These are phyloP conservation scores for Vombatus ursinus DNA, from an alignment of 2,113 vertebrate species.

Conservation along the genomic window DNA sequence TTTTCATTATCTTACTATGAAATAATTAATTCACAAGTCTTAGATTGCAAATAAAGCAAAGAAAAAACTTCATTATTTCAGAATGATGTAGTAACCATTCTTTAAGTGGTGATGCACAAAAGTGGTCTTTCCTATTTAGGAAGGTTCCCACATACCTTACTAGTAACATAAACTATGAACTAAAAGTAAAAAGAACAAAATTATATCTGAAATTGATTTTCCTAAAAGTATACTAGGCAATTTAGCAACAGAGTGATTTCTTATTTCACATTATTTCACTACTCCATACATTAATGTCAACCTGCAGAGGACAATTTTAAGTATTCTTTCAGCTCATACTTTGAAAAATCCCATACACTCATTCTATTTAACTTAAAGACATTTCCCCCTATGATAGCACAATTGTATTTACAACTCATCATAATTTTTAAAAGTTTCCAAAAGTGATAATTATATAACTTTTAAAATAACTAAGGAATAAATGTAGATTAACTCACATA, in stretches of 20 bases:
- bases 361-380: slow-evolving; percentile 52
- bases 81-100: slow-evolving; percentile 22
- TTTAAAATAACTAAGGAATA: slow-evolving; percentile 3
- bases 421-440: background rate
- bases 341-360: slow-evolving; percentile 51
- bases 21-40: slow-evolving; percentile 46
- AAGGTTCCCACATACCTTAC: slow-evolving; percentile 26
- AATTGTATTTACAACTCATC: slow-evolving; percentile 19
- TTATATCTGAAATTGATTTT: slow-evolving; percentile 45
- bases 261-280: slow-evolving; percentile 41
- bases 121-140: slow-evolving; percentile 1
- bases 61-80: slow-evolving; percentile 44
- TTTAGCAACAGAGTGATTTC: background rate
- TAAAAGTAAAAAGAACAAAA: background rate
- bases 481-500: slow-evolving; percentile 46
- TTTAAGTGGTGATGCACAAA: slow-evolving; percentile 9
- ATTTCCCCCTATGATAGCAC: slow-evolving; percentile 34
- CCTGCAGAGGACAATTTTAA: slow-evolving; percentile 49
- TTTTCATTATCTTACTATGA: slow-evolving; percentile 45
- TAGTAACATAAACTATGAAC: slow-evolving; percentile 24
- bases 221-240: slow-evolving; percentile 24
- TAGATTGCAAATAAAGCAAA: slow-evolving; percentile 27
- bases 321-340: slow-evolving; percentile 61
- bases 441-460: background rate
- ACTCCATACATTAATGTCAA: slow-evolving; percentile 34